Evolutionary conservation across 2,113 vertebrate species (phyloP).

Genomic region (Centropus bengalensis): DNA sequence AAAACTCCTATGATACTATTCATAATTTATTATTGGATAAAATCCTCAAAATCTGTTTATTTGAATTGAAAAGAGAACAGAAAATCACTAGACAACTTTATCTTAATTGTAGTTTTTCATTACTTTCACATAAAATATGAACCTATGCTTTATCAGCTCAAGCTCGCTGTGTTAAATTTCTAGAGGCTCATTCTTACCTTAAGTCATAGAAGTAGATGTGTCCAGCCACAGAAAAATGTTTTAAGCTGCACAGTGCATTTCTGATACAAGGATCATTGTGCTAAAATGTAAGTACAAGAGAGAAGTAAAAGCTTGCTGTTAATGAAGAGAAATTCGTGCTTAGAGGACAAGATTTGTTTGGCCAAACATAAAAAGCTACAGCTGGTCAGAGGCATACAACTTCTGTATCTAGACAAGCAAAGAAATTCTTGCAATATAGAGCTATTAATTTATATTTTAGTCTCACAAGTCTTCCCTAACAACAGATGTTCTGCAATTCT

Average conservation of each 20-base stretch:
- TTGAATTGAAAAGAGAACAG: background rate
- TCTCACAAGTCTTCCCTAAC: background rate
- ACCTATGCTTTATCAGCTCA: background rate
- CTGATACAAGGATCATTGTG: background rate
- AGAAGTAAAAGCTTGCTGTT: background rate
- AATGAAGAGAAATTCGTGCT: background rate
- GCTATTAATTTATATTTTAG: slow-evolving; percentile 2
- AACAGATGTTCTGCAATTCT: background rate
- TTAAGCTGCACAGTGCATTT: fast-evolving
- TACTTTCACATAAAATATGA: background rate
- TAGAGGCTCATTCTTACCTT: background rate
- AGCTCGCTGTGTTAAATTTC: background rate
- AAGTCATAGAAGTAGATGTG: background rate
- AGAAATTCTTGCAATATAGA: background rate
- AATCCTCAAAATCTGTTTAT: background rate
- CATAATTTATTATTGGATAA: background rate
- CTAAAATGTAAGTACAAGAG: background rate
- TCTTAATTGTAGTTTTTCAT: background rate
- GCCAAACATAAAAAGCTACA: background rate
- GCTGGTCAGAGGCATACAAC: background rate
- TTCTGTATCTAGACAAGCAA: background rate
- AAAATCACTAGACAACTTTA: background rate
- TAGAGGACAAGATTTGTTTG: background rate
- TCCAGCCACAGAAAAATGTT: background rate
- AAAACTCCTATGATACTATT: background rate